Evolutionary conservation across 37 sponge, comb jelly and placozoan species (phyloP).

Genomic region (Aplysina aerophoba): DNA sequence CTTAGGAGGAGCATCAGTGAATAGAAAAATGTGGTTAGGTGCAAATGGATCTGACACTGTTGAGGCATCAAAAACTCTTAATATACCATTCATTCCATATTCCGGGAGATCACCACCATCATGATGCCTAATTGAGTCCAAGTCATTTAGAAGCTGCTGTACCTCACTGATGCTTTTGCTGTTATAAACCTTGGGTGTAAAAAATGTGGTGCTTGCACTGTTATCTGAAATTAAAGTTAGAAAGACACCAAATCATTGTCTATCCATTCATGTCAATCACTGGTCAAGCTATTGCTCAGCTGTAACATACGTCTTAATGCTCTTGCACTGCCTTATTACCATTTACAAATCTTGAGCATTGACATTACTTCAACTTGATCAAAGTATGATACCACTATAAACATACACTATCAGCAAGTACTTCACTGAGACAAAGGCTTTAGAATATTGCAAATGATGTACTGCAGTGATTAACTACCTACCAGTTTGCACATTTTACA

Average conservation of each 20-base stretch:
- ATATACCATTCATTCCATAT: slow-evolving; percentile 13
- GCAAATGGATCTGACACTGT: neutral
- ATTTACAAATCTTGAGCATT: too few species aligned
- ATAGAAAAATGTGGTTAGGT: neutral
- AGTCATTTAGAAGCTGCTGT: neutral
- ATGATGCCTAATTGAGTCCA: neutral
- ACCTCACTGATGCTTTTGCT: neutral
- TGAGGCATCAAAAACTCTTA: neutral
- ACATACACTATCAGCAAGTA: too few species aligned
- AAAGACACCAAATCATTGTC: too few species aligned
- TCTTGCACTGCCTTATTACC: too few species aligned
- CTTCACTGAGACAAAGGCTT: too few species aligned
- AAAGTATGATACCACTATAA: too few species aligned
- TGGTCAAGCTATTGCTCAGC: too few species aligned
- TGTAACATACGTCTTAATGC: too few species aligned
- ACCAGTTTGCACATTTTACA: neutral
- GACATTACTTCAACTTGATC: too few species aligned
- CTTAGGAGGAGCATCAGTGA: slow-evolving; percentile 33
- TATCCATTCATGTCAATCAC: neutral
- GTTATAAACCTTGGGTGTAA: neutral
- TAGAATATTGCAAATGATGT: too few species aligned
- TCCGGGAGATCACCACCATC: slow-evolving; percentile 23
- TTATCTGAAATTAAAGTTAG: too few species aligned
- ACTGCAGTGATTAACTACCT: too few species aligned
- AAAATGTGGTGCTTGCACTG: neutral